Evolutionary conservation across 92 coral and sea anemone genomes (phyloP).

Genomic region (Epizoanthus illoricatus): DNA sequence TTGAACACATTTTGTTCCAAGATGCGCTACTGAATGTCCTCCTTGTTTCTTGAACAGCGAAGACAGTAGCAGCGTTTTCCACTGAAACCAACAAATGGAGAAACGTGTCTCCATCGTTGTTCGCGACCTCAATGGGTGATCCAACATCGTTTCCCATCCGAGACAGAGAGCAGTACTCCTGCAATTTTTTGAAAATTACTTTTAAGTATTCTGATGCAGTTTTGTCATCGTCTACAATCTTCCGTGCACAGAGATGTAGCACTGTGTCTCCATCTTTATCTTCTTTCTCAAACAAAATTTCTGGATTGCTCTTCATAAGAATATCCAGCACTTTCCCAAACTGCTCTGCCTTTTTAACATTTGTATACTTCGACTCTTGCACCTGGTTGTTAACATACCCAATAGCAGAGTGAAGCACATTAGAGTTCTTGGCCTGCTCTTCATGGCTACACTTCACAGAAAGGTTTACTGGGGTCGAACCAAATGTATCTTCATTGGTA

Average conservation of each 20-base stretch:
- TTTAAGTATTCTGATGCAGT: not conserved
- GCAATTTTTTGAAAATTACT: not conserved
- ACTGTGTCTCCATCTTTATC: not conserved
- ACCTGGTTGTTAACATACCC: not conserved
- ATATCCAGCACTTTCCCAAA: not conserved
- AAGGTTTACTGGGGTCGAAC: too few species aligned
- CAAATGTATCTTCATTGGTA: not conserved
- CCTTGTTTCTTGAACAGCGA: not conserved
- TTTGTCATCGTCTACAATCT: not conserved
- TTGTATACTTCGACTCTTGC: not conserved
- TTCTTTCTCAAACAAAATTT: not conserved
- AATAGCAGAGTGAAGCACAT: not conserved
- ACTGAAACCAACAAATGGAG: not conserved
- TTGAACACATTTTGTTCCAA: not conserved
- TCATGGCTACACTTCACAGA: not conserved
- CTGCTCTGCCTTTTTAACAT: not conserved
- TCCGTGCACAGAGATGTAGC: not conserved
- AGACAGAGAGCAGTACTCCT: too few species aligned
- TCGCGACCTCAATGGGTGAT: not conserved
- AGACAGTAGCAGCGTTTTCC: not conserved
- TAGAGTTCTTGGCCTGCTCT: not conserved
- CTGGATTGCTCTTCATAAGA: not conserved
- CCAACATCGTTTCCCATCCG: not conserved
- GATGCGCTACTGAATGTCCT: not conserved
- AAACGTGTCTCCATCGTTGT: constrained; percentile 4